phyloP scores from a whole-genome alignment of 2,797 vertebrate genomes.

The Chiloscyllium punctatum region DNA sequence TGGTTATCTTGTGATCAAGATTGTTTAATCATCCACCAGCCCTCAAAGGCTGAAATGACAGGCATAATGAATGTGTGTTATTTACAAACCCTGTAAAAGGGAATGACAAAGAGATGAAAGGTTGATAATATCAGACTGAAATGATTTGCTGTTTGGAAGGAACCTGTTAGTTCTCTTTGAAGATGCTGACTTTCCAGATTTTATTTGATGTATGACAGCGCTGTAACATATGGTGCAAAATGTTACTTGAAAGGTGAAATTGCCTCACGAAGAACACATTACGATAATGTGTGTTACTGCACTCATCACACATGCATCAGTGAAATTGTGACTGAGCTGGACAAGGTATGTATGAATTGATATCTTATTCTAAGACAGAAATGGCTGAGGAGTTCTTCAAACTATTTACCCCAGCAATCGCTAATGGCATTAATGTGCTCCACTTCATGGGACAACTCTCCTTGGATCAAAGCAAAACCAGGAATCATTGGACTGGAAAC shows the following conservation, averaged over 20 bases:
- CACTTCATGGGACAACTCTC: too few species aligned
- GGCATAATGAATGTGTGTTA: background rate
- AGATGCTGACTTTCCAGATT: background rate
- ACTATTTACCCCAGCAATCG: too few species aligned
- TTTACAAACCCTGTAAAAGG: background rate
- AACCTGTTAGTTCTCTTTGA: background rate
- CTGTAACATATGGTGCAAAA: background rate
- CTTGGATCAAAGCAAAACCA: too few species aligned
- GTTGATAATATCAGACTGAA: background rate
- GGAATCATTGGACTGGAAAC: too few species aligned
- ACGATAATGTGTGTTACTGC: background rate
- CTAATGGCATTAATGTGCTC: too few species aligned
- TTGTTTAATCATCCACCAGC: background rate
- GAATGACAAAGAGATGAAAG: background rate
- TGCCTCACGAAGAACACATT: background rate
- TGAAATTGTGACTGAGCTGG: background rate
- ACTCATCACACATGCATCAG: background rate
- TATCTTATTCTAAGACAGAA: too few species aligned
- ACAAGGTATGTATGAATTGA: too few species aligned
- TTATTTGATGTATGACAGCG: background rate
- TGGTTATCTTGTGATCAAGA: background rate
- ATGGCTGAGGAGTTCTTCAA: too few species aligned
- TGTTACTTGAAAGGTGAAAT: background rate
- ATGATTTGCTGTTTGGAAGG: background rate
- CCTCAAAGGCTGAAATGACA: background rate